Percentiles rank a stretch among this genome's conserved stretches.
phyloP scores from a whole-genome alignment of 2,113 vertebrate species.

The Solea senegalensis region DNA sequence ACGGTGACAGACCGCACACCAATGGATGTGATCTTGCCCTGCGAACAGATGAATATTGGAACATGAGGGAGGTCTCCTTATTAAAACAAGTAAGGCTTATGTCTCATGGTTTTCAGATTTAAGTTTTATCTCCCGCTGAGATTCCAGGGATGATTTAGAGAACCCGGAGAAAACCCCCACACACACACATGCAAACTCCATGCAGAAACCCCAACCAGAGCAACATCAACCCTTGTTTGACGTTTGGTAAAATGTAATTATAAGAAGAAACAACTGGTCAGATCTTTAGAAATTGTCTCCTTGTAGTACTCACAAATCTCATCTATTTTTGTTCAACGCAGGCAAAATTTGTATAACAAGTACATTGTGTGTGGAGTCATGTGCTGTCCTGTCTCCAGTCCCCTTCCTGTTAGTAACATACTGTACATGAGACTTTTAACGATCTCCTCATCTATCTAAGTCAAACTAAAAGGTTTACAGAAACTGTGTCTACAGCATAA shows the following conservation, averaged over 20 bases:
- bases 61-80: slow-evolving; percentile 8
- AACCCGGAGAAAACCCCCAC: neutral
- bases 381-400: neutral
- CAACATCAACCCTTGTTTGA: neutral
- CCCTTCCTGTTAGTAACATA: neutral
- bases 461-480: neutral
- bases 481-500: neutral
- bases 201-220: too few species aligned
- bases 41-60: slow-evolving; percentile 37
- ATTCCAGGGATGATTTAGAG: slow-evolving; percentile 48
- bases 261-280: too few species aligned
- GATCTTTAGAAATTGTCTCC: too few species aligned
- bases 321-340: neutral
- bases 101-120: slow-evolving; percentile 10
- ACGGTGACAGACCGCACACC: slow-evolving; percentile 71
- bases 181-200: too few species aligned
- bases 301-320: too few species aligned
- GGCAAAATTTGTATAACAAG: neutral
- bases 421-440: neutral
- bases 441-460: neutral
- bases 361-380: neutral
- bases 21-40: slow-evolving; percentile 37
- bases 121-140: slow-evolving; percentile 28
- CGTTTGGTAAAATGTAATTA: neutral
- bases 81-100: slow-evolving; percentile 1